phyloP scores from a whole-genome alignment of 2,888 invertebrate species.

The Panorpa germanica region DNA sequence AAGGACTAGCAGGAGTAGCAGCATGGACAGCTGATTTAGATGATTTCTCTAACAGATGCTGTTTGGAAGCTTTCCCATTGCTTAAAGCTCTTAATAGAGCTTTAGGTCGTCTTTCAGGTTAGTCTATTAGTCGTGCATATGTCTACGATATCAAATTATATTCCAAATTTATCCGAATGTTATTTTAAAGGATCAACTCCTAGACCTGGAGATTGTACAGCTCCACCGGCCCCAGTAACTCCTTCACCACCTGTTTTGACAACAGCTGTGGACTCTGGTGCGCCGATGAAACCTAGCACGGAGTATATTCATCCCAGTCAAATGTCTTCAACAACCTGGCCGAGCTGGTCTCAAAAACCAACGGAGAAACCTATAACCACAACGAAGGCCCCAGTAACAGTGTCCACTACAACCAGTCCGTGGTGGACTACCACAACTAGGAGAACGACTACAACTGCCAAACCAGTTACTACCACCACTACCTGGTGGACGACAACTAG shows the following conservation, averaged over 20 bases:
- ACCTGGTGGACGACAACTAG: constrained; percentile 24
- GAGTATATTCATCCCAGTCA: constrained; percentile 11
- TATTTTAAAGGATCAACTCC: constrained; percentile 31
- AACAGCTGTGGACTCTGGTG: constrained; percentile 40
- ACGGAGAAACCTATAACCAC: constrained; percentile 15
- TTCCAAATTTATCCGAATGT: constrained; percentile 14
- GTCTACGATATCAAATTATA: not conserved
- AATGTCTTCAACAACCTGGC: constrained; percentile 12
- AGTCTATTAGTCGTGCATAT: no score
- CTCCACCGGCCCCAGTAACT: constrained; percentile 52
- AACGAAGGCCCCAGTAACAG: constrained; percentile 15
- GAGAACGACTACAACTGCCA: constrained; percentile 17
- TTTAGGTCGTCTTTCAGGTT: constrained; percentile 39
- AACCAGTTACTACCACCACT: constrained; percentile 23
- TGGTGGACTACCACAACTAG: constrained; percentile 21
- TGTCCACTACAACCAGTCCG: constrained; percentile 15
- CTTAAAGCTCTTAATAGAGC: constrained; percentile 60
- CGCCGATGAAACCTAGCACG: constrained; percentile 17
- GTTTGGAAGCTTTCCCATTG: constrained; percentile 58
- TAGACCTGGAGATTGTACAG: constrained; percentile 38
- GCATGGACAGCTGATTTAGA: constrained; percentile 82
- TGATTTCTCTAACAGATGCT: constrained; percentile 72
- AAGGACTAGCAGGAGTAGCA: constrained; percentile 62
- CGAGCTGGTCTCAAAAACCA: constrained; percentile 11
- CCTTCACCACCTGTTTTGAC: constrained; percentile 59